Percentiles rank a stretch among this genome's conserved stretches.
Conservation (phyloP, 2,113 vertebrate genomes). For the Anoura caudifer region DNA sequence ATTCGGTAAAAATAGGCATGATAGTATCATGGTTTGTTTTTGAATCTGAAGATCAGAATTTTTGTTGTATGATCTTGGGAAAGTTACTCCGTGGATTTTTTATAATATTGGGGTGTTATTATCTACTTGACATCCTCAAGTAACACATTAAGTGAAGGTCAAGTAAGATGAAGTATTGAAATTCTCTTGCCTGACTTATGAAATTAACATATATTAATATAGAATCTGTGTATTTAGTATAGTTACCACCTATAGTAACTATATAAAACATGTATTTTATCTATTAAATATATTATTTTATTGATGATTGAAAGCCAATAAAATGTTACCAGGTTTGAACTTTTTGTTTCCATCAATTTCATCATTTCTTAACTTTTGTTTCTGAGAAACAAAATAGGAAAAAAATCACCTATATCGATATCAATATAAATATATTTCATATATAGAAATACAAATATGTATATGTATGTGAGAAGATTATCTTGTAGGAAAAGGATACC, state of each 20-base stretch:
- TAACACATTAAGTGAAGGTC: not conserved
- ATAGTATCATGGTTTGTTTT: slow-evolving; percentile 16
- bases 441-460: not conserved
- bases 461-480: not conserved
- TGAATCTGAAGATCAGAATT: not conserved
- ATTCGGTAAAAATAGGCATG: not conserved
- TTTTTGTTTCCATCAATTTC: not conserved
- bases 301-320: not conserved
- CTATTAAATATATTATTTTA: slow-evolving; percentile 18
- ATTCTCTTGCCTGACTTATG: not conserved
- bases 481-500: not conserved
- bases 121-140: not conserved
- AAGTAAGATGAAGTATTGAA: slow-evolving; percentile 7
- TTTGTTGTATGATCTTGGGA: not conserved
- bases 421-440: not conserved
- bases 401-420: not conserved
- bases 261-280: not conserved
- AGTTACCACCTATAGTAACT: not conserved
- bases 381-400: slow-evolving; percentile 5
- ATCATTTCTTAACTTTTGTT: slow-evolving; percentile 2
- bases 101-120: not conserved
- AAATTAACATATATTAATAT: not conserved
- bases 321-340: slow-evolving; percentile 1
- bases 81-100: slow-evolving; percentile 13
- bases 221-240: not conserved